Evolutionary conservation across 2,113 vertebrate genomes (phyloP).

Genomic region (Toxotes jaculatrix): DNA sequence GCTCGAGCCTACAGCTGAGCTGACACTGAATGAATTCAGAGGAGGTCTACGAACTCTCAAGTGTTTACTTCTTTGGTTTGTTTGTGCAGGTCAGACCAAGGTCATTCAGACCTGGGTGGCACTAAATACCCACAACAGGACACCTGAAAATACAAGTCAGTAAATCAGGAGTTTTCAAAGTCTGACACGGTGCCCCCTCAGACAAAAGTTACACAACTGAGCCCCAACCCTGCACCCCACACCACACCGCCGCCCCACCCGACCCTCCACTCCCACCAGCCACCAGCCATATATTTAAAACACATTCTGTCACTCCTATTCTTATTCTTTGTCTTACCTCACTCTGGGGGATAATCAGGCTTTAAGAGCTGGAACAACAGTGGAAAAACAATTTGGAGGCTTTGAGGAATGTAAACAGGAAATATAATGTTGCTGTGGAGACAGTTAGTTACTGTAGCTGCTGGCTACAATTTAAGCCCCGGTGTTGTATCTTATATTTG

Average conservation of each 20-base stretch:
- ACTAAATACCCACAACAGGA: neutral
- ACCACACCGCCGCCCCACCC: too few species aligned
- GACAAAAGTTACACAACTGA: too few species aligned
- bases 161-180: neutral
- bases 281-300: too few species aligned
- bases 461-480: neutral
- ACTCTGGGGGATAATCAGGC: too few species aligned
- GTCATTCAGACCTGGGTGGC: constrained; percentile 28
- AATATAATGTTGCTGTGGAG: neutral
- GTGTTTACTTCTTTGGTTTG: constrained; percentile 28
- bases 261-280: too few species aligned
- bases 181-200: too few species aligned
- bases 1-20: neutral
- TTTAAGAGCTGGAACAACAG: neutral
- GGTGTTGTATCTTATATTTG: neutral
- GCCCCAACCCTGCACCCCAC: too few species aligned
- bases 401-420: neutral
- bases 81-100: constrained; percentile 28
- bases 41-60: neutral
- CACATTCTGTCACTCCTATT: too few species aligned
- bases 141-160: constrained; percentile 21
- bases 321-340: neutral
- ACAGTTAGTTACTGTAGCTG: neutral
- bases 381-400: neutral
- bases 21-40: constrained; percentile 9